Evolutionary conservation across 2,888 invertebrate species (phyloP), one percentile per base, ranked within the genome.

Genomic region (Eretmocerus hayati): DNA sequence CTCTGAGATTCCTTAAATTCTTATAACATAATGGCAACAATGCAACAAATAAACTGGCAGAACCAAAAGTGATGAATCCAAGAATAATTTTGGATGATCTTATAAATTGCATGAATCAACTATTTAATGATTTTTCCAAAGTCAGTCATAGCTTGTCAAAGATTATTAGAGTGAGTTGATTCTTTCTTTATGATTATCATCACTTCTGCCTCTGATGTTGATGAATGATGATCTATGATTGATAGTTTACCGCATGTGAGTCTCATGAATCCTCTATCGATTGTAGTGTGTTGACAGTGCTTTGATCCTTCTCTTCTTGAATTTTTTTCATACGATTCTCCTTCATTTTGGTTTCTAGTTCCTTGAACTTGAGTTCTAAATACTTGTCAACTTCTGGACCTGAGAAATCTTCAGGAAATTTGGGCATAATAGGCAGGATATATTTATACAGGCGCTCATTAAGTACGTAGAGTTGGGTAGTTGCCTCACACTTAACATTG

Each of bases 361-460:
- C 89, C 74, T 86, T 83, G 65, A 88, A 90, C 67, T 90, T 90
- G 48, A 87, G 72, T 11, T 86, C 86, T 42, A 90, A 73, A 65
- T 90, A 90, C 72, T 87, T 85, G 65, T 91, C 90, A 8, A 90
- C 90, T 60, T 90, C 75, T 6, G 90, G 90, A 8, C 91, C 91
- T 58, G 85, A 86, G 64, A 87, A 91, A 65, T 91, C 91, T 69
- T 91, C 90, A 0, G 91, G 91, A 64, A 91, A 91, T 67, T 87
- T 90, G 0, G 90, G 90, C 60, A 85, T 84, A 58, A 88, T 81
- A 4, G 90, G 90, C 57, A 90, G 69, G 54, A 91, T 90, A 63
- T 86, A 91, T 65, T 90, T 90, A 73, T 91, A 91, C 3, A 91
- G 79, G 53, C 90, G 80, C 71, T 91, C 90, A 62, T 91, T 91